Evolutionary conservation across 2,888 invertebrate genomes (phyloP).

Genomic region (Ellobium chinense): DNA sequence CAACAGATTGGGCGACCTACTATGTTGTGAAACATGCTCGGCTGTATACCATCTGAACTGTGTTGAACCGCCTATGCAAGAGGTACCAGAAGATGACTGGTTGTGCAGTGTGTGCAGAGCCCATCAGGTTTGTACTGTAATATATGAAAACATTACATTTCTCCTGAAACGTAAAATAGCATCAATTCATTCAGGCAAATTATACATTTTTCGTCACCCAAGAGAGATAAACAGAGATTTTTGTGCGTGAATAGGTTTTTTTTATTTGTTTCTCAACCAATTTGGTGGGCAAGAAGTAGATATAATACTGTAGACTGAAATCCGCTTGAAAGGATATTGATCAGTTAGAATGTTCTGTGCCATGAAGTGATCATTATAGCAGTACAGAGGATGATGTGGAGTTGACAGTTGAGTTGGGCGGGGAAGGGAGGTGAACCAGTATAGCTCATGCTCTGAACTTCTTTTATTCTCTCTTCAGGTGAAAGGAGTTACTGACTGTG

Average conservation of each 20-base stretch:
- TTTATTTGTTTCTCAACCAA: not conserved
- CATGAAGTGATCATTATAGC: too few species aligned
- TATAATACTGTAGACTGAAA: too few species aligned
- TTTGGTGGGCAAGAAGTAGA: not conserved
- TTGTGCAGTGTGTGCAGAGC: slow-evolving; percentile 95
- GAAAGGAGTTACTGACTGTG: slow-evolving; percentile 94
- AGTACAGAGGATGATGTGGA: too few species aligned
- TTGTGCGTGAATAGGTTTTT: not conserved
- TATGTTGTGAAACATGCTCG: slow-evolving; percentile 98
- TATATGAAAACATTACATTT: not conserved
- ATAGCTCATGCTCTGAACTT: too few species aligned
- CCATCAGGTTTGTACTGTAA: slow-evolving; percentile 84
- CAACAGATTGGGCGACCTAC: slow-evolving; percentile 86
- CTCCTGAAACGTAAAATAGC: not conserved
- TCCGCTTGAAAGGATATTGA: too few species aligned
- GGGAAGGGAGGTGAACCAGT: too few species aligned
- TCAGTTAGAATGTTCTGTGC: too few species aligned
- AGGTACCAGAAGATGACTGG: slow-evolving; percentile 98
- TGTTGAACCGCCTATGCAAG: slow-evolving; percentile 94
- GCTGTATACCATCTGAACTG: slow-evolving; percentile 98
- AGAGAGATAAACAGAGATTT: too few species aligned
- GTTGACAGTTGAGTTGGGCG: too few species aligned
- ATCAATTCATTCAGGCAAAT: too few species aligned
- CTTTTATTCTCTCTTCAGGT: slow-evolving; percentile 81
- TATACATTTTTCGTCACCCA: too few species aligned